A percentile compares a stretch with the other conserved stretches of the same genome.
phyloP scores from a whole-genome alignment of 2,797 vertebrate genomes.

The Pteropus rufus region DNA sequence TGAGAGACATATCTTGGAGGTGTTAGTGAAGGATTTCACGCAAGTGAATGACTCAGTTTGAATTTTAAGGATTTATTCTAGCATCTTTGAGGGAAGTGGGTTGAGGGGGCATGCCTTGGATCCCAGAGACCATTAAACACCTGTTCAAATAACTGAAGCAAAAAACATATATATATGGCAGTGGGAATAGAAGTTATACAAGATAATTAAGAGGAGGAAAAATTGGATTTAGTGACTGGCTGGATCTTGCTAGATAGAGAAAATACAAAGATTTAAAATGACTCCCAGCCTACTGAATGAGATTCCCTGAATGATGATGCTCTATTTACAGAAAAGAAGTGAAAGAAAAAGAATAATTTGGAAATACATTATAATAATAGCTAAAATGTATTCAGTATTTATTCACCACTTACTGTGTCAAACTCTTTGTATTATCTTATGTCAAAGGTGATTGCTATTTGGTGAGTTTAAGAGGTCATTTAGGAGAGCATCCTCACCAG shows the following conservation, averaged over 20 bases:
- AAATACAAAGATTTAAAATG: background rate
- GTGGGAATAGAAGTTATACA: background rate
- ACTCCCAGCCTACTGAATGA: background rate
- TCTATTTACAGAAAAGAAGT: background rate
- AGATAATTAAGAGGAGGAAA: background rate
- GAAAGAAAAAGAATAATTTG: background rate
- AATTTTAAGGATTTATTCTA: background rate
- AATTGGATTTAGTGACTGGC: background rate
- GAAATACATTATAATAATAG: background rate
- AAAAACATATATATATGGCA: background rate
- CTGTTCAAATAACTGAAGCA: background rate
- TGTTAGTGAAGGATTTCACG: background rate
- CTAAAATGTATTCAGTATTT: background rate
- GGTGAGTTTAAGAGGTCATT: background rate
- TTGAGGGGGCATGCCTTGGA: background rate
- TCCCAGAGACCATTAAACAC: background rate
- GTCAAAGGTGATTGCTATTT: background rate
- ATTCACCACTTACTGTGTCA: background rate
- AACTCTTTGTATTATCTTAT: background rate
- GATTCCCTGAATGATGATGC: background rate
- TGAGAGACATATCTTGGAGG: background rate
- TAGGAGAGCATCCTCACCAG: background rate
- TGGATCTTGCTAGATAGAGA: background rate
- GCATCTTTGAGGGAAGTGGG: background rate
- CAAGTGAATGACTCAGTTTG: background rate